These are phyloP conservation scores for Drosophila jambulina DNA, from an alignment of 1,140 invertebrate species.

Conservation along the genomic window DNA sequence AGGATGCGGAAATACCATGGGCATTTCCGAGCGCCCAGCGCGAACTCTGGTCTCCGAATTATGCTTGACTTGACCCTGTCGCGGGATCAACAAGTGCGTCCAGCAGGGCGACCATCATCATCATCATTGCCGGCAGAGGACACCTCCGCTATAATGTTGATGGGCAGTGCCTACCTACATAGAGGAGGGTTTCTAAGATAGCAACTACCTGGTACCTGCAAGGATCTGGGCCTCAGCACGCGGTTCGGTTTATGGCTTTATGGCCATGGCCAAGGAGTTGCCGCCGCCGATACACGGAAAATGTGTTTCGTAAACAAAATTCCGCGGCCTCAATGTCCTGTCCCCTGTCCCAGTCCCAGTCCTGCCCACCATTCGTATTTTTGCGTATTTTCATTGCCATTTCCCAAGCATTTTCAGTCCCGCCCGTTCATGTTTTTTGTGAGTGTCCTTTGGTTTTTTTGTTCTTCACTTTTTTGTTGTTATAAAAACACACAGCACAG, in stretches of 20 bases:
- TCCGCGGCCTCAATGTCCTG: conserved; percentile 13
- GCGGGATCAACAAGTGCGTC: conserved; percentile 46
- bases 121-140: conserved; percentile 24
- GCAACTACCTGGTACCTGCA: conserved; percentile 12
- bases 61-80: conserved; percentile 32
- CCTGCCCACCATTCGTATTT: conserved; percentile 35
- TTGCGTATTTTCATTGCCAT: conserved; percentile 13
- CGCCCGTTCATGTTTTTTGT: conserved; percentile 33
- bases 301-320: conserved; percentile 77
- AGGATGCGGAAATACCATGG: conserved; percentile 45
- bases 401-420: neutral
- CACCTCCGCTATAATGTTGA: neutral
- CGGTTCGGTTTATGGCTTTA: conserved; percentile 52
- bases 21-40: conserved; percentile 36
- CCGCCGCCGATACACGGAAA: conserved; percentile 63
- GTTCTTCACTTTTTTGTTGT: neutral
- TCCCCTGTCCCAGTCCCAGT: neutral
- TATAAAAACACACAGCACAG: neutral
- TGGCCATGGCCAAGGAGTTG: conserved; percentile 71
- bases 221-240: conserved; percentile 30
- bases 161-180: neutral
- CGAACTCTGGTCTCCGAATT: conserved; percentile 3
- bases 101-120: conserved; percentile 25
- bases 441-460: neutral
- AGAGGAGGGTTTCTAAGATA: too few species aligned